A percentile compares a stretch with the other conserved stretches of the same genome.
Evolutionary conservation across 1,140 invertebrate species (phyloP).

Genomic region (Pseudoatta argentina): DNA sequence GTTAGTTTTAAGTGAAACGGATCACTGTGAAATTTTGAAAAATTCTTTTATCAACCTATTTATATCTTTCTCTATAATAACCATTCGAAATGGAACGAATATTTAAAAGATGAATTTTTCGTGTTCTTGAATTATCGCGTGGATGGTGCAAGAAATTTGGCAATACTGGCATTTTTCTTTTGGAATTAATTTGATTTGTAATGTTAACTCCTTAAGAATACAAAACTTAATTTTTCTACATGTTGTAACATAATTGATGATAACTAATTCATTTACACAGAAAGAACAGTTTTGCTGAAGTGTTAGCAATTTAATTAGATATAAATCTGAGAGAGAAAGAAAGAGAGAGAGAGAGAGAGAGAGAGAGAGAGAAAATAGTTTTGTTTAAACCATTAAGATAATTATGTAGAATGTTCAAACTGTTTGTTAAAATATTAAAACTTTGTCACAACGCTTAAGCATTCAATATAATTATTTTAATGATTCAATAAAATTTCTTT

Average conservation of each 20-base stretch:
- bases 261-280: neutral
- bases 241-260: neutral
- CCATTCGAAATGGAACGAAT: conserved; percentile 81
- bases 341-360: too few species aligned
- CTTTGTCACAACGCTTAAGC: too few species aligned
- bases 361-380: too few species aligned
- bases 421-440: too few species aligned
- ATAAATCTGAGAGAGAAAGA: too few species aligned
- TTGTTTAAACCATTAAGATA: too few species aligned
- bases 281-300: too few species aligned
- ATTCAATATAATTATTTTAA: too few species aligned
- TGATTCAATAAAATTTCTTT: too few species aligned
- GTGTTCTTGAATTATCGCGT: conserved; percentile 48
- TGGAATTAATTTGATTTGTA: conserved; percentile 68
- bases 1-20: neutral
- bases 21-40: conserved; percentile 74
- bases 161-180: conserved; percentile 70
- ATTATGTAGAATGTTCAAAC: too few species aligned
- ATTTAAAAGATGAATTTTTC: conserved; percentile 79
- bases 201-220: neutral
- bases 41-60: conserved; percentile 50
- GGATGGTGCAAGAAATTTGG: conserved; percentile 32
- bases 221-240: neutral
- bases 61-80: conserved; percentile 61
- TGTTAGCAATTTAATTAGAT: too few species aligned